Conservation (phyloP, 2,113 vertebrate species). For the Castor canadensis region DNA sequence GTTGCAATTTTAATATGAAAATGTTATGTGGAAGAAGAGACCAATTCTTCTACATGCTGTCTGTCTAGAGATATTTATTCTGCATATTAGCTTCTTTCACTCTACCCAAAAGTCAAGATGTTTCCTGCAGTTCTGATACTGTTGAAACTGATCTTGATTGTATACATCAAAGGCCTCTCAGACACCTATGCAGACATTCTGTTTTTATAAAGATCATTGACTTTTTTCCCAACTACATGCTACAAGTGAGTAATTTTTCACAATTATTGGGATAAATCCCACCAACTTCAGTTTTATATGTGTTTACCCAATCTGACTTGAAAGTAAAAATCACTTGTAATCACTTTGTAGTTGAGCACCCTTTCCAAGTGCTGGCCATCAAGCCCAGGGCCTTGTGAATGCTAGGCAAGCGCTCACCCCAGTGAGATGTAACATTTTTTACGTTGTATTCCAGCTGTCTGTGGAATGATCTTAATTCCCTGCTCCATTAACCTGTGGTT, state of each 20-base stretch:
- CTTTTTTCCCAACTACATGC: not conserved
- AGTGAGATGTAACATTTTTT: not conserved
- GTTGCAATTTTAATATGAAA: constrained; percentile 24
- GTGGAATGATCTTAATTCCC: constrained; percentile 34
- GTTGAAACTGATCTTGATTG: not conserved
- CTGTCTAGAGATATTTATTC: not conserved
- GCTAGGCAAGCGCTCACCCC: not conserved
- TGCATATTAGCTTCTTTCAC: not conserved
- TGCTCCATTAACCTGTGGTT: constrained; percentile 33
- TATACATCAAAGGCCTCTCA: not conserved
- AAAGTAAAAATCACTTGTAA: constrained; percentile 44
- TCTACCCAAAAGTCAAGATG: not conserved
- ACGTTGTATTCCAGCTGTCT: constrained; percentile 31
- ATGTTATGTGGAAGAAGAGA: not conserved
- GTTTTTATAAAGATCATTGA: not conserved
- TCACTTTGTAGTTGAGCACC: no score
- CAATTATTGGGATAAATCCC: not conserved
- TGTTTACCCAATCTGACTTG: constrained; percentile 42
- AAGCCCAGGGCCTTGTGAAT: no score
- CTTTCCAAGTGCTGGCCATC: no score
- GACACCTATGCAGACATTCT: not conserved
- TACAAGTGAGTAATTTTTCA: constrained; percentile 32
- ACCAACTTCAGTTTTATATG: constrained; percentile 10
- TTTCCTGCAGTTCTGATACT: constrained; percentile 2
- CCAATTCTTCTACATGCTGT: not conserved